Evolutionary conservation across 1,140 invertebrate genomes (phyloP), one percentile per base, ranked within the genome.

Genomic region (Lepidurus apus): DNA sequence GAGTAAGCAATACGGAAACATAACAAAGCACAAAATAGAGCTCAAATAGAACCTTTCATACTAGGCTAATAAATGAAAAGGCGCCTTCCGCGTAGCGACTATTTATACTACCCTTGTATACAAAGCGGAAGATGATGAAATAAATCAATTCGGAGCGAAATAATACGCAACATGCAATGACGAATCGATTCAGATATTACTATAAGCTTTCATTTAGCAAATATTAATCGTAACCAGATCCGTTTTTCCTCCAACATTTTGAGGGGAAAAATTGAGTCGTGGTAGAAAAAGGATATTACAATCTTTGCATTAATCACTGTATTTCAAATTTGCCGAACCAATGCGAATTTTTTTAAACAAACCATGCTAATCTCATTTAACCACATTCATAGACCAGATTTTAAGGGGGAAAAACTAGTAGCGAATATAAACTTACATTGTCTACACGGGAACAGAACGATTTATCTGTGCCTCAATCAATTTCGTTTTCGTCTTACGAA

Each of bases 351-450:
- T 65, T 65, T 65, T 7, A 65, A 65, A 65, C 53, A 65, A 65
- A 65, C 10, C 45, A 65, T 13, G 17, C 53, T 65, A 65, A 65
- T 65, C 53, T 65, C 53, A 65, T 65, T 13, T 65, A 65, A 65
- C 53, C 53, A 65, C 53, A 65, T 65, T 65, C 53, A 65, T 21
- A 65, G 53, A 65, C 53, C 53, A 65, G 53, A 65, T 65, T 65
- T 13, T n/a, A 65, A 65, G n/a, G 53, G 53, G 45, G 7, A 21
- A 65, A 65, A 65, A 65, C 53, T 65, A 65, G 53, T 65, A 65
- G 53, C 53, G 21, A 21, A 65, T 65, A 65, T 65, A 65, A 65
- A 65, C 53, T 65, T 65, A 65, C 53, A 65, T 65, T 65, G 53
- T 65, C 53, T 65, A 65, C 53, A 65, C 13, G n/a, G 53, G 5